These are phyloP conservation scores for Drosophila takahashii DNA, from an alignment of 1,140 invertebrate genomes.

Conservation along the genomic window DNA sequence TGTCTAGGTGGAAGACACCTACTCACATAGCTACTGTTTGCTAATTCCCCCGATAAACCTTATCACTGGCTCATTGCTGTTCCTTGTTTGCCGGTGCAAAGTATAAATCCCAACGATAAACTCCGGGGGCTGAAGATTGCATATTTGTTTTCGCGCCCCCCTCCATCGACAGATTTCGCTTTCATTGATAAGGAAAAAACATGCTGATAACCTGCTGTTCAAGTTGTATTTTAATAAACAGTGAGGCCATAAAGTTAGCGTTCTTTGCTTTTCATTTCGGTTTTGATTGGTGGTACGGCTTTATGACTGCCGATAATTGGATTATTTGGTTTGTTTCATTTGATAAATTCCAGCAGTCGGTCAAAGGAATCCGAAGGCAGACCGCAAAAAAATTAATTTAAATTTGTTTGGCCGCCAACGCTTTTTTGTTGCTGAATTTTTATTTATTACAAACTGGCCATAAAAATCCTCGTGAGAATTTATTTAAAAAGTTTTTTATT, in stretches of 20 bases:
- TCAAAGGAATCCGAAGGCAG: not conserved
- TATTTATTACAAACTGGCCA: slow-evolving; percentile 65
- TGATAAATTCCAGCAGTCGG: not conserved
- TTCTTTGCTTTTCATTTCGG: slow-evolving; percentile 3
- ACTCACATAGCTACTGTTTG: slow-evolving; percentile 22
- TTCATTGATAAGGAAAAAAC: slow-evolving; percentile 45
- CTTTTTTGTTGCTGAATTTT: slow-evolving; percentile 36
- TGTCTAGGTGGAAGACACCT: slow-evolving; percentile 3
- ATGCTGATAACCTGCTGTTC: slow-evolving; percentile 43
- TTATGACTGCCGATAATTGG: slow-evolving; percentile 13
- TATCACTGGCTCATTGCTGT: slow-evolving; percentile 40
- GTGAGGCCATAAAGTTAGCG: slow-evolving; percentile 23
- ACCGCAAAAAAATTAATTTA: slow-evolving; percentile 27
- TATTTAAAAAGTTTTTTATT: slow-evolving; percentile 69
- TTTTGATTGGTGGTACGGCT: not conserved
- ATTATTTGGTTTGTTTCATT: slow-evolving; percentile 1
- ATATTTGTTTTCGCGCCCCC: slow-evolving; percentile 21
- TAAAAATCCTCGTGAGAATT: slow-evolving; percentile 59
- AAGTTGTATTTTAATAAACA: slow-evolving; percentile 35
- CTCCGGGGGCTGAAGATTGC: slow-evolving; percentile 26
- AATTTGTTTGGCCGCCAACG: slow-evolving; percentile 19
- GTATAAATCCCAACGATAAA: slow-evolving; percentile 40
- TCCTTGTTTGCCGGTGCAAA: slow-evolving; percentile 34
- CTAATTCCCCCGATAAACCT: slow-evolving; percentile 50
- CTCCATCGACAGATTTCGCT: slow-evolving; percentile 34